phyloP scores from a whole-genome alignment of 2,113 vertebrate species.

The Peromyscus polionotus region DNA sequence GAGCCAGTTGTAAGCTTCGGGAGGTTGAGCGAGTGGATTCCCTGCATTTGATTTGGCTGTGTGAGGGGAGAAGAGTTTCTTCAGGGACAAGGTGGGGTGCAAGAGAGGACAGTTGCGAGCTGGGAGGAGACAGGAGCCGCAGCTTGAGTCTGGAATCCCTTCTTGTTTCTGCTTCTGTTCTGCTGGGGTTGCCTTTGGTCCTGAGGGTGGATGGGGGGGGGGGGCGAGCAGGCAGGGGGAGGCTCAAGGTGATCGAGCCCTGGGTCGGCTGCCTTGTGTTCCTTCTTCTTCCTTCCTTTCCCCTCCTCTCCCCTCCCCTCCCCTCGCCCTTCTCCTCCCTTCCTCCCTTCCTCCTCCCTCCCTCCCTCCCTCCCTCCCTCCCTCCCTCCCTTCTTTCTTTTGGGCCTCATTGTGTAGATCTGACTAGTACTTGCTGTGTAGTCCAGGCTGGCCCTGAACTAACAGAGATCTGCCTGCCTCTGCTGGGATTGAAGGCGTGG shows the following conservation, averaged over 20 bases:
- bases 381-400: fast-evolving
- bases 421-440: neutral
- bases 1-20: slow-evolving; percentile 36
- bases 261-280: neutral
- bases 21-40: slow-evolving; percentile 21
- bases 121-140: neutral
- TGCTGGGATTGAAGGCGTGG: neutral
- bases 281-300: fast-evolving
- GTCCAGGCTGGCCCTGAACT: neutral
- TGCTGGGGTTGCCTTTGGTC: fast-evolving
- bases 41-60: neutral
- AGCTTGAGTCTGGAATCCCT: neutral
- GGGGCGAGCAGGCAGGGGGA: neutral
- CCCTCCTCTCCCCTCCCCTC: fast-evolving
- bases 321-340: fast-evolving
- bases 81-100: neutral
- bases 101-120: neutral
- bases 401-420: neutral
- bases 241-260: neutral
- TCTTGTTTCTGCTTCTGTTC: neutral
- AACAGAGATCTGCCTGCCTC: neutral
- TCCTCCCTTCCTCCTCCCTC: fast-evolving
- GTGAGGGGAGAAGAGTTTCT: neutral
- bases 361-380: fast-evolving
- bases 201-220: neutral